A percentile compares a stretch with the other conserved stretches of the same genome.
phyloP scores from a whole-genome alignment of 2,797 vertebrate genomes.

The Dryobates pubescens region DNA sequence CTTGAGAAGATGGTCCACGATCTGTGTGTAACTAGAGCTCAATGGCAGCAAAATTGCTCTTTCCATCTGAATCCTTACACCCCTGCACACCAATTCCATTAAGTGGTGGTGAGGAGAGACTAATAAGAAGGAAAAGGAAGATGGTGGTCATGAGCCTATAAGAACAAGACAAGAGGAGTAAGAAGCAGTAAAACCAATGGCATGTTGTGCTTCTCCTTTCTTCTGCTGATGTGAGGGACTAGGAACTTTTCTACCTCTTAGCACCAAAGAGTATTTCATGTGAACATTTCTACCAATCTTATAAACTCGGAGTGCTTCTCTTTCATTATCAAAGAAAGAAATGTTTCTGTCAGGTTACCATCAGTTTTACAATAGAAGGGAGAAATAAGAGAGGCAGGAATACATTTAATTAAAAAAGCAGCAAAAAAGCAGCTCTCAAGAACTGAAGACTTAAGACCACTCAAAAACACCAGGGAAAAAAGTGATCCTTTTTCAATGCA shows the following conservation, averaged over 20 bases:
- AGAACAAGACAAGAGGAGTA: neutral
- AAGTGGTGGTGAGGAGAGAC: neutral
- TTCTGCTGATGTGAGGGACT: neutral
- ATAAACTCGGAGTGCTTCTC: too few species aligned
- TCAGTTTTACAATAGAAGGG: neutral
- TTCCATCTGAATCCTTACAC: neutral
- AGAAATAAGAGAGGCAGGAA: neutral
- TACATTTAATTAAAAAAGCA: neutral
- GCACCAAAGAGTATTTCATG: neutral
- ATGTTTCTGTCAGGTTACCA: neutral
- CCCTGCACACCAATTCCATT: neutral
- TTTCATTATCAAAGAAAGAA: too few species aligned
- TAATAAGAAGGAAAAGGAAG: neutral
- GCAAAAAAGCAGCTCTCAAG: neutral
- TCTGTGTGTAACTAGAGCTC: neutral
- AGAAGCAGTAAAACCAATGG: neutral
- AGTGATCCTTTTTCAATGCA: neutral
- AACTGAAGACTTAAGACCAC: neutral
- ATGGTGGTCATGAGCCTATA: neutral
- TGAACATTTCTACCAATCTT: neutral
- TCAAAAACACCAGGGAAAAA: neutral
- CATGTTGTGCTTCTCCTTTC: neutral
- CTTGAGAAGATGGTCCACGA: neutral
- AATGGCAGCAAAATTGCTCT: neutral
- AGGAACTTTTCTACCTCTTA: neutral